Percentiles rank a stretch among this genome's conserved stretches.
Conservation (phyloP, 2,888 invertebrate genomes). For the Julus scandinavius region DNA sequence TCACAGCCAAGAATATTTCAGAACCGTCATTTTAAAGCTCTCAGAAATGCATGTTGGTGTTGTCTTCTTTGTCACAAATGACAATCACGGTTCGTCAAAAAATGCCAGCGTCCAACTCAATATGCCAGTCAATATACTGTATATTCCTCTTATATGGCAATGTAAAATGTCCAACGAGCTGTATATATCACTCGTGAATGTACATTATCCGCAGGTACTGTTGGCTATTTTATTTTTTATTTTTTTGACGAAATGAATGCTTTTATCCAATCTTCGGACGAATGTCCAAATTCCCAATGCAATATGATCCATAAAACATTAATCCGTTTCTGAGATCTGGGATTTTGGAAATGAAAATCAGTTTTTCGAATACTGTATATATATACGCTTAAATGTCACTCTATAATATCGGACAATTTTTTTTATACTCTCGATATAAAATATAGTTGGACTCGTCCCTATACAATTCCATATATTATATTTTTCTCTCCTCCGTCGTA, state of each 20-base stretch:
- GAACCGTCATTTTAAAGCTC: not conserved
- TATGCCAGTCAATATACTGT: not conserved
- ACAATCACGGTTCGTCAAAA: not conserved
- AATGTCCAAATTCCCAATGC: constrained; percentile 26
- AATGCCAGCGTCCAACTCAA: not conserved
- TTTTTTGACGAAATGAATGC: not conserved
- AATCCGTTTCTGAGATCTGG: constrained; percentile 30
- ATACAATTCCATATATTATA: constrained; percentile 41
- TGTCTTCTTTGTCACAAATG: not conserved
- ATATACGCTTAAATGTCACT: constrained; percentile 1
- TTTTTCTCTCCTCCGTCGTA: constrained; percentile 18
- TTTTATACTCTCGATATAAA: constrained; percentile 32
- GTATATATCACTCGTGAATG: not conserved
- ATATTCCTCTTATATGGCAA: not conserved
- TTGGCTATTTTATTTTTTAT: not conserved
- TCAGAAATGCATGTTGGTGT: not conserved
- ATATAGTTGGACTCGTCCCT: constrained; percentile 23
- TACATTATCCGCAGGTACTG: not conserved
- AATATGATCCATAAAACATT: constrained; percentile 46
- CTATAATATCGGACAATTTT: constrained; percentile 30
- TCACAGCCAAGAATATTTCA: not conserved
- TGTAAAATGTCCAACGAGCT: not conserved
- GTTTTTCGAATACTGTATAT: not conserved
- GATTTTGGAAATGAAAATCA: constrained; percentile 45
- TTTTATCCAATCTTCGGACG: constrained; percentile 20